Evolutionary conservation across 2,113 vertebrate genomes (phyloP), one percentile per base, ranked within the genome.

Genomic region (Dicrurus megarhynchus): DNA sequence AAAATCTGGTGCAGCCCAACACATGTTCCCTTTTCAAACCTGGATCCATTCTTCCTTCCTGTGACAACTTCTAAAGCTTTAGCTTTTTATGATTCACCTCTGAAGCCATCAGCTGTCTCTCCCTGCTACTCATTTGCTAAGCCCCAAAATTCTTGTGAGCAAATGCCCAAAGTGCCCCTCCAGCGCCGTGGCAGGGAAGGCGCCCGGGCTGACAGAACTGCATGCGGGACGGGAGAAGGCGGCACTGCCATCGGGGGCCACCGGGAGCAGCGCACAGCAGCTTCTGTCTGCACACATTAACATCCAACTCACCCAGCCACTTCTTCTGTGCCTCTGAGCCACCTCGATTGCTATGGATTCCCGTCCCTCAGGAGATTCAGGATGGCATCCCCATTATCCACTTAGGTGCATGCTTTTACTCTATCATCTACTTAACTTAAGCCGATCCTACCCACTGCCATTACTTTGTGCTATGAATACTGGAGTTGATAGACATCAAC

Each of bases 381-480:
- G 75, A 77, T 84, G 90, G 90, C 93, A 85, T 84, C 90, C 85
- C 94, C 90, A 83, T 95, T 97, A 94, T 91, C 95, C 94, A 96
- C 93, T 95, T 83, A 96, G 78, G 82, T 69, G 55, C 59, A 35
- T 35, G 75, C 82, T 93, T 87, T 93, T 87, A 91, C 96, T 91
- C 0, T 32, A 87, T 80, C 87, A 93, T 94, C 90, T 93, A 46
- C 84, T 96, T 75, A 87, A 84, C 68, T 91, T 53, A 27, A 64
- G 91, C 67, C 46, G 71, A 47, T 91, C 37, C 74, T 69, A 55
- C 61, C 49, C 63, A 44, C 89, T 94, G n/a, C 91, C 57, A 28
- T 80, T 83, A 37, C 56, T 73, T 37, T 88, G 28, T 57, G 78
- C 46, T 85, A 77, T 10, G 70, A 79, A 63, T 37, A 41, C 67